phyloP scores from a whole-genome alignment of 2,113 vertebrate genomes.

The Trogon melanurus region DNA sequence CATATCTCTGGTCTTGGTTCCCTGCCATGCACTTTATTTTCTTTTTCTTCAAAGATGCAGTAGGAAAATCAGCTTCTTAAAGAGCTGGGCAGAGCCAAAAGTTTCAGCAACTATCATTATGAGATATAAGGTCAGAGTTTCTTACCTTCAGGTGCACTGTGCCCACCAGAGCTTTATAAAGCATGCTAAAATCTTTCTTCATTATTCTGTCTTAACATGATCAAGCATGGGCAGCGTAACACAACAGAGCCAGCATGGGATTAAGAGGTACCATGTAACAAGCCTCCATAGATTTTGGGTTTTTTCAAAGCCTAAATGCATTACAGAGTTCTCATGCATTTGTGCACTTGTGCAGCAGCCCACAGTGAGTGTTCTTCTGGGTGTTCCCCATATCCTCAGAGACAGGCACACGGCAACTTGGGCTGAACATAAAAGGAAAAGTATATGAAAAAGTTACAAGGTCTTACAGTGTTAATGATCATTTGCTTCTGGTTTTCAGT shows the following conservation, averaged over 20 bases:
- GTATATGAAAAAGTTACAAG: not conserved
- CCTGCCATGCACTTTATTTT: not conserved
- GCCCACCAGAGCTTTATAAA: not conserved
- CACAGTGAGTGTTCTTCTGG: not conserved
- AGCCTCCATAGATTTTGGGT: not conserved
- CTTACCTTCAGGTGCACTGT: not conserved
- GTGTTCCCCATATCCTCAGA: not conserved
- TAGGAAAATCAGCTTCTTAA: not conserved
- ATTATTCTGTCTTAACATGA: not conserved
- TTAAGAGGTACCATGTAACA: not conserved
- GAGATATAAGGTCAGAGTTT: not conserved
- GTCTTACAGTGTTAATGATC: not conserved
- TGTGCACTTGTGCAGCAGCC: not conserved
- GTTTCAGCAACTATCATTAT: not conserved
- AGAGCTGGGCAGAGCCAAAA: not conserved
- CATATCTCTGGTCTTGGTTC: not conserved
- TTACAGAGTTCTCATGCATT: not conserved
- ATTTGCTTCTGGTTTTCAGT: not conserved
- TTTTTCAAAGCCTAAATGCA: not conserved
- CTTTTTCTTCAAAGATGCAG: not conserved
- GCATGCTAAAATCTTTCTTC: not conserved
- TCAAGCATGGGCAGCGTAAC: accelerated
- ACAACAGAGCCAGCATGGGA: not conserved
- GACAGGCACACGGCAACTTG: not conserved
- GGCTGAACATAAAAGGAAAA: not conserved